A percentile compares a stretch with the other conserved stretches of the same genome.
These are phyloP conservation scores for Morone chrysops DNA, from an alignment of 2,113 vertebrate species.

Conservation along the genomic window DNA sequence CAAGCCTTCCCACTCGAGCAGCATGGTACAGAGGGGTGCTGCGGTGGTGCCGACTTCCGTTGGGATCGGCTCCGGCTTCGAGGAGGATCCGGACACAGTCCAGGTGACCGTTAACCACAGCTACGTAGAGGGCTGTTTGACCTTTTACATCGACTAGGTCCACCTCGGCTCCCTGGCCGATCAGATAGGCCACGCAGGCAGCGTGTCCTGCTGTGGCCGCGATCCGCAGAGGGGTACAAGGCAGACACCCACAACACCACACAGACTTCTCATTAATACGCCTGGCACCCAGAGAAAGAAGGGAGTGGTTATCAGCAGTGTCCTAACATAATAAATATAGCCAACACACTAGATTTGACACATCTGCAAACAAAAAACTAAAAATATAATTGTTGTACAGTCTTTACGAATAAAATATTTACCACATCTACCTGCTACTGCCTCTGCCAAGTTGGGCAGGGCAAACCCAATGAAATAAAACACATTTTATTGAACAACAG, in stretches of 20 bases:
- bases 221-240: slow-evolving; percentile 92
- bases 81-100: slow-evolving; percentile 92
- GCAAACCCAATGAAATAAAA: background rate
- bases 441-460: slow-evolving; percentile 1
- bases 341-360: background rate
- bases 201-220: slow-evolving; percentile 92
- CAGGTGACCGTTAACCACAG: slow-evolving; percentile 93
- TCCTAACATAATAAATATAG: background rate
- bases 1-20: slow-evolving; percentile 88
- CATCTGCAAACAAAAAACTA: background rate
- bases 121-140: slow-evolving; percentile 94
- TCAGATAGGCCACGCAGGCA: slow-evolving; percentile 89
- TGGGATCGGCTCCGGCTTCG: slow-evolving; percentile 92
- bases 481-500: slow-evolving; percentile 24
- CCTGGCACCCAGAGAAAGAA: slow-evolving; percentile 66
- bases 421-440: background rate
- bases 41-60: slow-evolving; percentile 94
- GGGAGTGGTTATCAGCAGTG: background rate
- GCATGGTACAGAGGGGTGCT: slow-evolving; percentile 94
- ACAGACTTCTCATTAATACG: slow-evolving; percentile 95
- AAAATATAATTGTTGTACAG: background rate
- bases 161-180: slow-evolving; percentile 90
- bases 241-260: slow-evolving; percentile 95
- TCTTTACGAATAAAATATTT: slow-evolving; percentile 23
- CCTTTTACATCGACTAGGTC: slow-evolving; percentile 96